These are phyloP conservation scores for Ptycholaimellus sp. DNA, from an alignment of 2,888 invertebrate species.

Conservation along the genomic window DNA sequence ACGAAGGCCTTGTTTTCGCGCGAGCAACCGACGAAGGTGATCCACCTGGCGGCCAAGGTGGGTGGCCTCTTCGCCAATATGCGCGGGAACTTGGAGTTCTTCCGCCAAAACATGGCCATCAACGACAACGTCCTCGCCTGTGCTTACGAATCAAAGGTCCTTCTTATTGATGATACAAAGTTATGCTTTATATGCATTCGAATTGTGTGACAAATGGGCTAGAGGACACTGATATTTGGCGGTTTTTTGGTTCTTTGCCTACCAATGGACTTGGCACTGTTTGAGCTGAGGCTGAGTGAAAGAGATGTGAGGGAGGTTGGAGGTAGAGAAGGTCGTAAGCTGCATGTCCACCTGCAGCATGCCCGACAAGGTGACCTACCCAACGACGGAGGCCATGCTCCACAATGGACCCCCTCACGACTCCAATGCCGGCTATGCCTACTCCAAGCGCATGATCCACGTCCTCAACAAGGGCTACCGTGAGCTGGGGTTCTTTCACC, in stretches of 20 bases:
- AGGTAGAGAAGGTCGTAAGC: conserved; percentile 79
- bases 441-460: conserved; percentile 89
- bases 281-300: no score
- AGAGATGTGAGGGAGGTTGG: no score
- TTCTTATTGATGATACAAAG: no score
- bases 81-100: conserved; percentile 77
- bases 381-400: conserved; percentile 93
- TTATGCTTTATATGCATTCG: no score
- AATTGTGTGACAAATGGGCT: no score
- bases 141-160: conserved; percentile 32
- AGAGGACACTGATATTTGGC: no score
- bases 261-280: no score
- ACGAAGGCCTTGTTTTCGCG: no score
- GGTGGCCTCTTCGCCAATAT: conserved; percentile 90
- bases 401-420: conserved; percentile 89
- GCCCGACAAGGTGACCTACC: conserved; percentile 85
- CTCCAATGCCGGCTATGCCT: conserved; percentile 92
- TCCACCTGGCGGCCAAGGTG: conserved; percentile 93
- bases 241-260: no score
- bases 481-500: no score
- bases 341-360: conserved; percentile 96
- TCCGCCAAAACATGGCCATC: conserved; percentile 41
- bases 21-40: conserved; percentile 88
- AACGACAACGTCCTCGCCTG: conserved; percentile 70
- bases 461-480: conserved; percentile 42